phyloP scores from a whole-genome alignment of 1,140 invertebrate species.

The Euglossa dilemma region DNA sequence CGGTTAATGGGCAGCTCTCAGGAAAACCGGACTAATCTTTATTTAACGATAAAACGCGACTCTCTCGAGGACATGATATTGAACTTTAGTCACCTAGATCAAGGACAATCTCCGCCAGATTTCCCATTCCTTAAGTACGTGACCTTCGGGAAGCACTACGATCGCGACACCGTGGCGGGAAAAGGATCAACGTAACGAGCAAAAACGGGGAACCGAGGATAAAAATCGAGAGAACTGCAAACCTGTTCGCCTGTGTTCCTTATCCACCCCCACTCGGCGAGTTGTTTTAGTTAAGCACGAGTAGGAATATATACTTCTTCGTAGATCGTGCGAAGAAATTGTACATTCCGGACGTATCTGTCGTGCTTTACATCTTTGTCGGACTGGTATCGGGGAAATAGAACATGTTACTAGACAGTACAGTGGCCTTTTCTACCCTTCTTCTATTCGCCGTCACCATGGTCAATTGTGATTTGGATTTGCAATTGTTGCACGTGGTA shows the following conservation, averaged over 20 bases:
- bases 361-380: neutral
- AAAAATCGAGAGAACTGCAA: constrained; percentile 63
- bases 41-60: constrained; percentile 15
- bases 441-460: constrained; percentile 43
- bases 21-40: constrained; percentile 23
- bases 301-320: constrained; percentile 68
- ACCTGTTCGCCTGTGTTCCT: constrained; percentile 70
- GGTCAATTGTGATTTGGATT: constrained; percentile 62
- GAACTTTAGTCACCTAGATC: neutral
- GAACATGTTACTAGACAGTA: constrained; percentile 27
- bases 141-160: constrained; percentile 52
- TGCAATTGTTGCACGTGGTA: constrained; percentile 78
- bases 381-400: neutral
- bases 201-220: constrained; percentile 53
- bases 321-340: constrained; percentile 71
- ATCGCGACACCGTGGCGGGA: constrained; percentile 24
- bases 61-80: constrained; percentile 12
- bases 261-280: constrained; percentile 68
- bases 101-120: constrained; percentile 11
- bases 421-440: neutral
- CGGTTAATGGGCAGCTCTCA: neutral
- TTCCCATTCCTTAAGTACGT: constrained; percentile 38
- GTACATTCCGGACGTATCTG: constrained; percentile 56
- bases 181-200: constrained; percentile 54
- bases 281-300: constrained; percentile 60